A percentile compares a stretch with the other conserved stretches of the same genome.
These are phyloP conservation scores for Cyclina sinensis DNA, from an alignment of 1,140 invertebrate species.

Conservation along the genomic window DNA sequence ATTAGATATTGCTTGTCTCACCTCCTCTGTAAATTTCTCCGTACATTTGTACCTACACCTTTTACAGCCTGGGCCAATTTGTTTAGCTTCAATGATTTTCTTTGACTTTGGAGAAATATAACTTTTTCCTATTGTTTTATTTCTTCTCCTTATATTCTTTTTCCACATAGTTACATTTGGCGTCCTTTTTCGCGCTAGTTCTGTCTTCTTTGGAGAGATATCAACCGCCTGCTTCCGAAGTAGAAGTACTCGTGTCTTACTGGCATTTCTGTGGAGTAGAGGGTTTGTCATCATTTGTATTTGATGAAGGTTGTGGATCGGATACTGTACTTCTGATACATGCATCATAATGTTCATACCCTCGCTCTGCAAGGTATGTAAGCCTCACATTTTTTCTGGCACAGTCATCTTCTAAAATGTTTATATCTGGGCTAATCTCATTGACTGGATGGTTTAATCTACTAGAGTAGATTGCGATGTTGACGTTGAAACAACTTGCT, in stretches of 20 bases:
- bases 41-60: no score
- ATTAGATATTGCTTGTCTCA: no score
- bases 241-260: no score
- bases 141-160: neutral
- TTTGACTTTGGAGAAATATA: neutral
- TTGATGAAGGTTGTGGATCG: no score
- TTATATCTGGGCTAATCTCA: neutral
- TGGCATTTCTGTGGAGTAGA: no score
- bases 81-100: neutral
- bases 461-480: neutral
- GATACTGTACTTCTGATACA: no score
- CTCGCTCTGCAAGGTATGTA: conserved; percentile 1
- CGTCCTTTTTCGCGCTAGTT: neutral
- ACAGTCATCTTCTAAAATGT: neutral
- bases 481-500: neutral
- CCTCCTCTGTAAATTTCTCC: no score
- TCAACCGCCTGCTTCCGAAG: neutral
- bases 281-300: neutral
- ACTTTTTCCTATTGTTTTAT: neutral
- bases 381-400: neutral
- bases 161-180: neutral
- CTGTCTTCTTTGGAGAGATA: conserved; percentile 9
- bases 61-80: neutral
- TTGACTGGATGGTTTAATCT: neutral
- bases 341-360: conserved; percentile 28